Conservation (phyloP, 30 jellyfish, hydroid and myxozoan species). For the Nemopilema nomurai region DNA sequence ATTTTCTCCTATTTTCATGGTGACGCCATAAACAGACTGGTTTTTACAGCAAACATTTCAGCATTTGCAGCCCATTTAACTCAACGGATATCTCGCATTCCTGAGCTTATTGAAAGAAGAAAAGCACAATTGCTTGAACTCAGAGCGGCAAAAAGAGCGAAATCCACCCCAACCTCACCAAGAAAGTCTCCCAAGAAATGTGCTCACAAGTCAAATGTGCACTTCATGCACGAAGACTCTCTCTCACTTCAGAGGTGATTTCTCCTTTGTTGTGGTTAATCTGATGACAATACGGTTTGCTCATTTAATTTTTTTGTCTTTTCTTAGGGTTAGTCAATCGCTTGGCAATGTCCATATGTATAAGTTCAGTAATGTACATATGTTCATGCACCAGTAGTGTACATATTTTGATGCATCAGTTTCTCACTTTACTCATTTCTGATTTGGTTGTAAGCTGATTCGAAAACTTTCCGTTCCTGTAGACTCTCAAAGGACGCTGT, state of each 20-base stretch:
- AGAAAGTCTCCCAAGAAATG: conserved; percentile 60
- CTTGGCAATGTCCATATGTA: no score
- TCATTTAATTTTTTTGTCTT: background rate
- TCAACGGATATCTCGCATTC: conserved; percentile 66
- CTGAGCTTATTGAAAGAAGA: conserved; percentile 64
- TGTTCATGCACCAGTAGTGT: no score
- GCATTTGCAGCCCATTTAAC: conserved; percentile 63
- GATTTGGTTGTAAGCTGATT: background rate
- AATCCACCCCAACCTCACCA: conserved; percentile 70
- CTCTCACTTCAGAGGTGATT: conserved; percentile 41
- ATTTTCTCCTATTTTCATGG: conserved; percentile 22
- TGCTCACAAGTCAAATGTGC: conserved; percentile 43
- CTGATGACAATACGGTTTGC: background rate
- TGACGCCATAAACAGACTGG: background rate
- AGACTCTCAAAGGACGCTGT: conserved; percentile 37
- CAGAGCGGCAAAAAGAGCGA: conserved; percentile 24
- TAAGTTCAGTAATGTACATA: no score
- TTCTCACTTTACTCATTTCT: background rate
- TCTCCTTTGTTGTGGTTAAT: background rate
- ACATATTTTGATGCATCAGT: background rate
- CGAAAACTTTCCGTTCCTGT: background rate
- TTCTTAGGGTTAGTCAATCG: no score
- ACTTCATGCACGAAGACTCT: conserved; percentile 57
- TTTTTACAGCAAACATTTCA: conserved; percentile 56
- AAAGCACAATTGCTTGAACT: conserved; percentile 56